Percentiles rank a stretch among this genome's conserved stretches.
These are phyloP conservation scores for Pantherophis guttatus DNA, from an alignment of 2,113 vertebrate genomes.

Conservation along the genomic window DNA sequence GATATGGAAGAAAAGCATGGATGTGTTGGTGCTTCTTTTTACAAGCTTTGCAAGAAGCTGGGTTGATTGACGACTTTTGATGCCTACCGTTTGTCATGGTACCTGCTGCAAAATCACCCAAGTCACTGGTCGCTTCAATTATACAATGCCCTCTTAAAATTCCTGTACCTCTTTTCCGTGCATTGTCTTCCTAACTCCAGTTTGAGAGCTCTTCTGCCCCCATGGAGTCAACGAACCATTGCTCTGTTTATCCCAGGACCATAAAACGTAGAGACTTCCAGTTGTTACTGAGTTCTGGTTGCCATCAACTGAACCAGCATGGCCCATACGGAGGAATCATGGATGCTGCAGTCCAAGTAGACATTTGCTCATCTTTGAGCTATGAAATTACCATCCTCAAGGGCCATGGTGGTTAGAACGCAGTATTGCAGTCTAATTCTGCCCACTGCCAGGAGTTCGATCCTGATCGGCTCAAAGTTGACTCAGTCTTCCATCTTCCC, in stretches of 20 bases:
- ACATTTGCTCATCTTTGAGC: background rate
- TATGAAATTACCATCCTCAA: too few species aligned
- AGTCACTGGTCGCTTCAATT: background rate
- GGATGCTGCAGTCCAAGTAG: background rate
- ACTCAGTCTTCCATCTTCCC: too few species aligned
- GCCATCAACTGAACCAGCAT: background rate
- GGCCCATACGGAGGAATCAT: background rate
- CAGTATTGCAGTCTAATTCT: too few species aligned
- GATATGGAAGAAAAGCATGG: background rate
- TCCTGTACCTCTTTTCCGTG: background rate
- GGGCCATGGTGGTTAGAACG: too few species aligned
- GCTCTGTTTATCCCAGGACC: background rate
- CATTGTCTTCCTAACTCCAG: background rate
- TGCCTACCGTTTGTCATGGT: background rate
- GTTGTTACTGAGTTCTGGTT: background rate
- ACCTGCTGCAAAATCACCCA: background rate
- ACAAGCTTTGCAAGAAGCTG: background rate
- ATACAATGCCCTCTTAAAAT: background rate
- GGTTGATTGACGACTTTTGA: background rate
- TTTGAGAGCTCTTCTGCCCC: background rate
- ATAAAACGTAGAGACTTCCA: background rate
- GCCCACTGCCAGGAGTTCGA: too few species aligned
- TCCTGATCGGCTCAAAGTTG: too few species aligned
- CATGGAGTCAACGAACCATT: background rate
- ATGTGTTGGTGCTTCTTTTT: background rate